Percentiles rank a stretch among this genome's conserved stretches.
These are phyloP conservation scores for Drosophila percnosoma DNA, from an alignment of 2,888 invertebrate species.

Conservation along the genomic window DNA sequence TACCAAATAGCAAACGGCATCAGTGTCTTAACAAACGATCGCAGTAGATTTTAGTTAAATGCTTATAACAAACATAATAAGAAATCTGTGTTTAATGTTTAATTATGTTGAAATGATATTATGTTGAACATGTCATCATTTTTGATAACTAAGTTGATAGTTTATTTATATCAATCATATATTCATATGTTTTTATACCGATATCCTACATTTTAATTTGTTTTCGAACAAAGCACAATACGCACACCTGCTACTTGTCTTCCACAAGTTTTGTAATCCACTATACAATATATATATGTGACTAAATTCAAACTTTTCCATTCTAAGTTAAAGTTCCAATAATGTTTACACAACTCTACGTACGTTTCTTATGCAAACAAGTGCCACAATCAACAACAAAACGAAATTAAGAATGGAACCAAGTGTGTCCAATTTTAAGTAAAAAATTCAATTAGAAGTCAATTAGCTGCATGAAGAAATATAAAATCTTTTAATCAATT, in stretches of 20 bases:
- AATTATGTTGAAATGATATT: slow-evolving; percentile 70
- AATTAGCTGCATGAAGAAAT: slow-evolving; percentile 52
- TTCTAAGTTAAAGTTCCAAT: slow-evolving; percentile 9
- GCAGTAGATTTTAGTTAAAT: slow-evolving; percentile 39
- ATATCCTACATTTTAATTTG: slow-evolving; percentile 31
- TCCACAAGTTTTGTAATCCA: slow-evolving; percentile 59
- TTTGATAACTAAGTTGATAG: slow-evolving; percentile 36
- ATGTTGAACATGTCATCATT: slow-evolving; percentile 77
- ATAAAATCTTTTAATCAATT: slow-evolving; percentile 28
- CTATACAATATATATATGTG: slow-evolving; percentile 25
- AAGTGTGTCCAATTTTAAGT: slow-evolving; percentile 33
- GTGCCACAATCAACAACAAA: slow-evolving; percentile 66
- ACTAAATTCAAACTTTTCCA: slow-evolving; percentile 2
- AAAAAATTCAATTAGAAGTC: slow-evolving; percentile 55
- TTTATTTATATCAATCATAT: slow-evolving; percentile 8
- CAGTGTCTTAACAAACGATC: slow-evolving; percentile 68
- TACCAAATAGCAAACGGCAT: slow-evolving; percentile 60
- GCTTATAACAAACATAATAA: slow-evolving; percentile 16
- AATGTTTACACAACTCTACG: slow-evolving; percentile 18
- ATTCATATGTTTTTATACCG: slow-evolving; percentile 10
- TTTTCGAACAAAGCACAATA: slow-evolving; percentile 44
- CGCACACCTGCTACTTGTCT: slow-evolving; percentile 56
- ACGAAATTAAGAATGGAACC: slow-evolving; percentile 19
- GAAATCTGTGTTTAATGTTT: slow-evolving; percentile 56
- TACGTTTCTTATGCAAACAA: slow-evolving; percentile 70